These are phyloP conservation scores for Scrobipalpa atriplicella DNA, from an alignment of 2,888 invertebrate genomes.

Conservation along the genomic window DNA sequence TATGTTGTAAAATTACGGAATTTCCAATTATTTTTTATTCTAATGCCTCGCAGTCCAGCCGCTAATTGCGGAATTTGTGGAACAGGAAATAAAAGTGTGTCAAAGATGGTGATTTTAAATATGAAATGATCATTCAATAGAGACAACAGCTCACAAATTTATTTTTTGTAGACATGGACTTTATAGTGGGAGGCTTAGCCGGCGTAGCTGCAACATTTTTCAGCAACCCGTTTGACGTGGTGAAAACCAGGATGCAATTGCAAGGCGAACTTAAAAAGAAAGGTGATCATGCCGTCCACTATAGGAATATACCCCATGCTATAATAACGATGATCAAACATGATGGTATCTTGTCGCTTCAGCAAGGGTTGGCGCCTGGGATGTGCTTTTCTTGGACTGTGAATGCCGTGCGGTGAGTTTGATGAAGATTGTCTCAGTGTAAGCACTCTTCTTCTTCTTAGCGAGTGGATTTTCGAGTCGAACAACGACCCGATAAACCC, in stretches of 20 bases:
- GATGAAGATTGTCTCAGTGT: no score
- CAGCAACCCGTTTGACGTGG: constrained; percentile 94
- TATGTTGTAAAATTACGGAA: no score
- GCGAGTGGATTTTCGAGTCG: no score
- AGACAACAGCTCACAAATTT: neutral
- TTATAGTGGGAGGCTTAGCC: constrained; percentile 86
- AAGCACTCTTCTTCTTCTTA: no score
- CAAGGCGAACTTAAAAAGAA: constrained; percentile 1
- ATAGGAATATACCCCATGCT: constrained; percentile 15
- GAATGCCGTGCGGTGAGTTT: constrained; percentile 10
- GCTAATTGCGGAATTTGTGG: no score
- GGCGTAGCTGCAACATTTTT: constrained; percentile 90
- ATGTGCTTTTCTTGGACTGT: constrained; percentile 1
- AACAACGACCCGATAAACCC: no score
- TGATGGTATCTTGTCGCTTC: neutral
- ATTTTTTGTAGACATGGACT: constrained; percentile 70
- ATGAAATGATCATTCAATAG: no score
- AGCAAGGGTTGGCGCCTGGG: neutral
- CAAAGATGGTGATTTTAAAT: no score
- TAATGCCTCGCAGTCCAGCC: no score
- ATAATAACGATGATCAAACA: neutral
- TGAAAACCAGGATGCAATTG: constrained; percentile 93
- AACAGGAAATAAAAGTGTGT: neutral
- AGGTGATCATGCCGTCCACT: neutral
- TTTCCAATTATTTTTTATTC: no score